These are phyloP conservation scores for Philereme transversata DNA, from an alignment of 2,888 invertebrate genomes.

Conservation along the genomic window DNA sequence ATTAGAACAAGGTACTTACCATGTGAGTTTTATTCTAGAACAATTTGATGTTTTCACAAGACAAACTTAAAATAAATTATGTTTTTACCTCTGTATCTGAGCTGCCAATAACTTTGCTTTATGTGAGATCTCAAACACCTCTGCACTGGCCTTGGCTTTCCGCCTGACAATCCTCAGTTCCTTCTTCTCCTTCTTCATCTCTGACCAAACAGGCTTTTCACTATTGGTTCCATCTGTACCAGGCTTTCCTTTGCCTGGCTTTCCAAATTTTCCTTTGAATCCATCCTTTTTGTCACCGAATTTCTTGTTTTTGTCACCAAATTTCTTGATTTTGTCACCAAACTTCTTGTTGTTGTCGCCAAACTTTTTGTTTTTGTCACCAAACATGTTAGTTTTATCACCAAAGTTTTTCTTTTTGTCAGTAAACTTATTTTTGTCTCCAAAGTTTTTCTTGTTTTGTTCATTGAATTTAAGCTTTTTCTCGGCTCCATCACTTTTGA, in stretches of 20 bases:
- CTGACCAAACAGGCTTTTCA: constrained; percentile 87
- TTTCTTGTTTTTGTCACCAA: constrained; percentile 12
- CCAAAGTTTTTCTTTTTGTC: constrained; percentile 28
- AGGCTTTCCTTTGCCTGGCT: constrained; percentile 33
- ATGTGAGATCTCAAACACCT: constrained; percentile 74
- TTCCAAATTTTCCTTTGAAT: constrained; percentile 30
- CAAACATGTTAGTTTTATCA: constrained; percentile 29
- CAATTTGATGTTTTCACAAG: background rate
- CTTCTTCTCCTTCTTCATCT: constrained; percentile 90
- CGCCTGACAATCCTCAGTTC: constrained; percentile 86
- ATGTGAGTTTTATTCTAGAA: no score
- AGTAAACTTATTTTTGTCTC: constrained; percentile 27
- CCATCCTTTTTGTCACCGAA: constrained; percentile 31
- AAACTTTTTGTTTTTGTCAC: constrained; percentile 15
- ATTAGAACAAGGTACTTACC: background rate
- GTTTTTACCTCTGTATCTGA: constrained; percentile 70
- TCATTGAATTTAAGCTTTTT: constrained; percentile 23
- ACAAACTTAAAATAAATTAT: background rate
- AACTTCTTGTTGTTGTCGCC: constrained; percentile 32
- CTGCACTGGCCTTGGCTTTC: constrained; percentile 81
- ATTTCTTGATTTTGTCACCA: constrained; percentile 31
- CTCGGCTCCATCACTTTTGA: constrained; percentile 22
- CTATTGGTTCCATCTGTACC: constrained; percentile 36
- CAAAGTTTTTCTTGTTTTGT: constrained; percentile 19
- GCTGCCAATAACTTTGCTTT: constrained; percentile 74